Conservation (phyloP, 2,797 vertebrate genomes). For the Enteromius treurensis region DNA sequence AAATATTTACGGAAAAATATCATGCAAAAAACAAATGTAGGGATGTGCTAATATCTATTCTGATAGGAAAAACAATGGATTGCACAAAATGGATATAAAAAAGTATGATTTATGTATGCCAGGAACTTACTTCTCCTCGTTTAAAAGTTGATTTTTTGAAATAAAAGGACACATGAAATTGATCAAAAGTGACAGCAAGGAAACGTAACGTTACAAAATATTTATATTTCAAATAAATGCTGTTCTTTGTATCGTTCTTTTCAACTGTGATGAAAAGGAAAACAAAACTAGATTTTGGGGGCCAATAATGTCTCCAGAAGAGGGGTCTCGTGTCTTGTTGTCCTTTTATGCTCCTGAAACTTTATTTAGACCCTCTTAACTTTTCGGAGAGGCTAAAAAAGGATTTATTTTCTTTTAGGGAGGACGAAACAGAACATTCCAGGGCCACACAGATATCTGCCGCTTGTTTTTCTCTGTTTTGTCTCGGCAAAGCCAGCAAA, state of each 20-base stretch:
- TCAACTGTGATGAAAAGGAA: background rate
- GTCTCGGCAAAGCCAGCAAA: background rate
- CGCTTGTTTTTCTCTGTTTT: constrained; percentile 15
- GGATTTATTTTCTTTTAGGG: constrained; percentile 24
- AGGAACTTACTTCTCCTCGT: background rate
- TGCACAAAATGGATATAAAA: background rate
- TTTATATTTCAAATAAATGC: background rate
- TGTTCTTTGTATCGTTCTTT: background rate
- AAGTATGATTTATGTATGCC: background rate
- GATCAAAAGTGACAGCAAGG: too few relatives aligned
- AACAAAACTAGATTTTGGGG: constrained; percentile 23
- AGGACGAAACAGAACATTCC: constrained; percentile 33
- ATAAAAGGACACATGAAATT: background rate
- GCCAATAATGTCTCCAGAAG: background rate
- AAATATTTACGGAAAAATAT: background rate
- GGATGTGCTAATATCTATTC: background rate
- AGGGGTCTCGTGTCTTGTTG: constrained; percentile 20
- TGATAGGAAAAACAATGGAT: background rate
- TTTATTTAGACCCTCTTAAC: constrained; percentile 26
- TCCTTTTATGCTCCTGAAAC: constrained; percentile 13
- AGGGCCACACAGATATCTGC: background rate
- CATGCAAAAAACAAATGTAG: background rate
- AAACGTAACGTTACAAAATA: background rate
- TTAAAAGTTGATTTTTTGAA: background rate
- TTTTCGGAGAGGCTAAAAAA: background rate